Evolutionary conservation across 1,140 invertebrate species (phyloP).

Genomic region (Apis cerana): DNA sequence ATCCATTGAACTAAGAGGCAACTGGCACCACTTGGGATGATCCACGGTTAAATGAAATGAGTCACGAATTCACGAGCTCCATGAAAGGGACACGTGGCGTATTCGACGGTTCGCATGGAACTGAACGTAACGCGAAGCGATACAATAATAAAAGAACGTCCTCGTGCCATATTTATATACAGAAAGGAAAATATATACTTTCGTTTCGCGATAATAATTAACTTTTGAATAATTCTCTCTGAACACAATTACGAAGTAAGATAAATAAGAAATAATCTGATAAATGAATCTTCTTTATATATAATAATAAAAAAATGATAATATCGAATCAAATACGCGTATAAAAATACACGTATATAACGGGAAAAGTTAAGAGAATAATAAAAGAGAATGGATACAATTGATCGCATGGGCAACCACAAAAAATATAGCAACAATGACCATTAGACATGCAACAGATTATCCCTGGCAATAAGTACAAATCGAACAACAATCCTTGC

Average conservation of each 20-base stretch:
- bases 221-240: too few species aligned
- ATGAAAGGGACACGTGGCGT: conserved; percentile 7
- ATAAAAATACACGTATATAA: too few species aligned
- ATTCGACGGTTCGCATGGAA: conserved; percentile 24
- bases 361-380: background rate
- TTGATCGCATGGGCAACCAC: background rate
- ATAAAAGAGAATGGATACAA: background rate
- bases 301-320: too few species aligned
- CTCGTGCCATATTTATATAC: conserved; percentile 62
- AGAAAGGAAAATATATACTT: conserved; percentile 55
- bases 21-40: background rate
- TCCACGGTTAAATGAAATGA: conserved; percentile 33
- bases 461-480: background rate
- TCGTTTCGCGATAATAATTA: conserved; percentile 35
- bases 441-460: background rate
- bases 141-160: conserved; percentile 62
- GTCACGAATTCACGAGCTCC: conserved; percentile 39
- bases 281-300: too few species aligned
- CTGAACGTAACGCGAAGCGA: conserved; percentile 46
- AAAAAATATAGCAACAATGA: background rate
- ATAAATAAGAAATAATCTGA: too few species aligned
- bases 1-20: background rate
- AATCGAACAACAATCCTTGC: background rate
- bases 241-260: too few species aligned
- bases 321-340: too few species aligned